Evolutionary conservation across 2,113 vertebrate genomes (phyloP), one percentile per base, ranked within the genome.

Genomic region (Zonotrichia leucophrys): DNA sequence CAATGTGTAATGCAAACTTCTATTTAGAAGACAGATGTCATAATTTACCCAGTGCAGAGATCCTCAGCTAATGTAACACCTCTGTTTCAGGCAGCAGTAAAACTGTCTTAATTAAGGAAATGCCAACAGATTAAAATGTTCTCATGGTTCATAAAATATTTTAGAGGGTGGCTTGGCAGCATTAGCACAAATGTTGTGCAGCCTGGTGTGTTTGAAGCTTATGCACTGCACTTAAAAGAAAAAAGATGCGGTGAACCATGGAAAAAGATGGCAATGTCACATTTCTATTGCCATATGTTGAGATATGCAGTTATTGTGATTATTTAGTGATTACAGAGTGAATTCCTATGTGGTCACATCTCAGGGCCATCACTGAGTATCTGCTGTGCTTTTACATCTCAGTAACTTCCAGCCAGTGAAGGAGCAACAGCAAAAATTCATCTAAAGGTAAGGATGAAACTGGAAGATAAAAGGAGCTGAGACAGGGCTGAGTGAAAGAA

Each of bases 111-210:
- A 47, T 60, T 78, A 75, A 79, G 73, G 73, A 85, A 91, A 87
- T 14, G 58, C 41, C 92, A 87, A 72, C 47, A 79, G 78, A 80
- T 81, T 92, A 84, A 95, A 91, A 59, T 41, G 44, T 76, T 87
- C 68, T 91, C 39, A 15, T 41, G 52, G 69, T 49, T 95, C 78
- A 76, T 66, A 59, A 89, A 83, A 70, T 25, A 44, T 35, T 56
- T 63, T 64, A 83, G 39, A 68, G 47, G 12, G 23, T 81, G 50
- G 28, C 76, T 88, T 84, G 64, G 75, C 49, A 94, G 74, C 33
- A n/a, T 80, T 87, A 47, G 68, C 75, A 46, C 30, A 87, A 91
- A 55, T 20, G 68, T n/a, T 66, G 69, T 59, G 66, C 83, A 87
- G 60, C 41, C 39, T 10, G 2, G 8, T 58, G 33, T 12, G 1